Evolutionary conservation across 2,797 vertebrate genomes (phyloP).

Genomic region (Megalops cyprinoides): DNA sequence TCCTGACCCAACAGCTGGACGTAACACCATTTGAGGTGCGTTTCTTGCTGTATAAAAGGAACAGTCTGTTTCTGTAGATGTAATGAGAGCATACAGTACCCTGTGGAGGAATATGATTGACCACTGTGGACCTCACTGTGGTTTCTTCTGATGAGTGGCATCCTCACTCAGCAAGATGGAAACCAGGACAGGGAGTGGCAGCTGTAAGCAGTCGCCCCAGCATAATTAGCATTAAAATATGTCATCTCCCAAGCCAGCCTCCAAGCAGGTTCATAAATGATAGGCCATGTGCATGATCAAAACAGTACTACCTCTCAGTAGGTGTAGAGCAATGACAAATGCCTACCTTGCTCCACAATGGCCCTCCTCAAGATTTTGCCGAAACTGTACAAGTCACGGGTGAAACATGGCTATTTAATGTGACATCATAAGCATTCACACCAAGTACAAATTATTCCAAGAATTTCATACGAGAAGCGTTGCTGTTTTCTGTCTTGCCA

Average conservation of each 20-base stretch:
- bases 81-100: too few species aligned
- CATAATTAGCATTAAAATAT: not conserved
- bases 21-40: not conserved
- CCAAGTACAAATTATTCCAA: not conserved
- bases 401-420: not conserved
- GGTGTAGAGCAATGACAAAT: slow-evolving; percentile 1
- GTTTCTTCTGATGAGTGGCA: not conserved
- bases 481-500: not conserved
- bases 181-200: not conserved
- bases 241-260: not conserved
- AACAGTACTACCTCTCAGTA: slow-evolving; percentile 8
- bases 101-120: too few species aligned
- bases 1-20: too few species aligned
- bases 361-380: slow-evolving; percentile 12
- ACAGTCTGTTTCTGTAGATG: not conserved
- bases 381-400: not conserved
- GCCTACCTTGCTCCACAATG: slow-evolving; percentile 24
- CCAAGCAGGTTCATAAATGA: not conserved
- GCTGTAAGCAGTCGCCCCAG: too few species aligned
- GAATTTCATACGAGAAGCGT: not conserved
- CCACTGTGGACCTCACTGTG: not conserved
- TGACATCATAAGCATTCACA: not conserved
- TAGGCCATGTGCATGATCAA: not conserved
- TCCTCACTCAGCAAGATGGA: not conserved
- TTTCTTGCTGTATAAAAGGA: not conserved